Conservation (phyloP, 2,797 vertebrate species). For the Anas georgica region DNA sequence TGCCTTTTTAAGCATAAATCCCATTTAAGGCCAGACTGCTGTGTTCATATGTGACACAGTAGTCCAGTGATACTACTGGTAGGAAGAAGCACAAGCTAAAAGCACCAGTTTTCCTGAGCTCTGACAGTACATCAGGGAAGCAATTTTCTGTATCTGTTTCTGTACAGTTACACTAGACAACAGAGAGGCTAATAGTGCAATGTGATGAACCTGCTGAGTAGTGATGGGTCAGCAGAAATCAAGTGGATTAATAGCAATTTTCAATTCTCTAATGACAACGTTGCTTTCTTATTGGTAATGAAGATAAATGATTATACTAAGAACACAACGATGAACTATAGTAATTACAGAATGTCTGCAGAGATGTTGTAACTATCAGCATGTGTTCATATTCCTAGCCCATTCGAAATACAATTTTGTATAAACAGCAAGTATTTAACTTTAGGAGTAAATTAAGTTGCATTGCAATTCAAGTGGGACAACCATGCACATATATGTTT, state of each 20-base stretch:
- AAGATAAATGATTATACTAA: fast-evolving
- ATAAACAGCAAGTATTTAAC: neutral
- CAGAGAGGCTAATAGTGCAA: neutral
- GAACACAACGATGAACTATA: neutral
- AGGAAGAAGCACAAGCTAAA: neutral
- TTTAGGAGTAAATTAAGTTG: neutral
- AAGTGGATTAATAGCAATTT: neutral
- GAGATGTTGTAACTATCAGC: neutral
- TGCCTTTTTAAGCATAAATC: neutral
- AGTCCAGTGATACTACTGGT: neutral
- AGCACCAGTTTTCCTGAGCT: neutral
- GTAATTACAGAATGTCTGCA: neutral
- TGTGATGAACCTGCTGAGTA: neutral
- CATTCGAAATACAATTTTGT: neutral
- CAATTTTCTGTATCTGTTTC: neutral
- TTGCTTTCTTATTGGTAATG: neutral
- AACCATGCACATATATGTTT: neutral
- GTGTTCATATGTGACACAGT: neutral
- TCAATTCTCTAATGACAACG: neutral
- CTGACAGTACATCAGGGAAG: neutral
- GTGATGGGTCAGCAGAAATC: neutral
- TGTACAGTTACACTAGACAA: neutral
- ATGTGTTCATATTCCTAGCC: neutral
- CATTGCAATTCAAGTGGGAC: neutral
- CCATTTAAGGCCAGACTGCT: neutral